Evolutionary conservation across 1,140 invertebrate genomes (phyloP), one percentile per base, ranked within the genome.

Genomic region (Heterodera carotae): DNA sequence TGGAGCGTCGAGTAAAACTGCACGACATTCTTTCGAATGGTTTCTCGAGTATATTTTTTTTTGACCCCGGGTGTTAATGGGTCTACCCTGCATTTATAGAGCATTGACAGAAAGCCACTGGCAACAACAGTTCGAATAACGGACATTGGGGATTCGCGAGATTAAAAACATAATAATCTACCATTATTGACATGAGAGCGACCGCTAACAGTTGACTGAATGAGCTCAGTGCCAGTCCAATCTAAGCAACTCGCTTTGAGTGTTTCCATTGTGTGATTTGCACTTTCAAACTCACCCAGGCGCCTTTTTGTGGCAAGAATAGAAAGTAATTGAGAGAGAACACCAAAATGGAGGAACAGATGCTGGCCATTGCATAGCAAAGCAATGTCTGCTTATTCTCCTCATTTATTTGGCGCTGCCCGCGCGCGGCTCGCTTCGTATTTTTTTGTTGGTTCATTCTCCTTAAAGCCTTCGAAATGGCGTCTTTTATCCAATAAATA

Each of bases 341-440:
- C 60, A 79, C 84, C 25, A 83, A 36, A 29, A 66, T 33, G 2
- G 74, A 39, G 25, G 81, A 43, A 22, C 70, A 56, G 18, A 80
- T 33, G 36, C 78, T 69, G 31, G 79, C 82, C 31, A 77, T 34
- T 12, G 74, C 73, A 73, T 88, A 87, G 39, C 59, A 59, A 10
- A 67, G 56, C 18, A 87, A 76, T 10, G 85, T 88, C 31, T 78
- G 74, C 31, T 75, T 27, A 74, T 87, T 87, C 71, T 87, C 86
- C 8, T 86, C 78, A 62, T 85, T 74, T 60, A 87, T 88, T 60
- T 83, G 80, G 36, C 83, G 75, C 36, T 87, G 85, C 2, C 85
- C 86, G 33, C 84, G 82, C 25, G 86, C 83, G 4, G 82, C 84
- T 48, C 79, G 78, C 72, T 87, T 86, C 5, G 76, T 81, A 70